Conservation (phyloP, 1,140 invertebrate genomes). For the Ostrea edulis region DNA sequence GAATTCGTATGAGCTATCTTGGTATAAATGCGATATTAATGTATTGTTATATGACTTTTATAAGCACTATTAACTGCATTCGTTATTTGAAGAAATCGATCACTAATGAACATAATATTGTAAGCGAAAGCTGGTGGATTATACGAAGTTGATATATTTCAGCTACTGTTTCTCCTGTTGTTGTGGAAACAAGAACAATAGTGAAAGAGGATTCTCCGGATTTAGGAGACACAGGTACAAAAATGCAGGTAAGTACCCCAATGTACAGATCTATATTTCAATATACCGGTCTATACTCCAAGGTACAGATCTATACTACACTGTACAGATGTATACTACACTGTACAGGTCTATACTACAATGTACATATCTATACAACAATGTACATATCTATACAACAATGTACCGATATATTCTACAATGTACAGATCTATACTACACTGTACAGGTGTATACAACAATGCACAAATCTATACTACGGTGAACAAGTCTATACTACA, state of each 20-base stretch:
- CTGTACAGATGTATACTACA: no score
- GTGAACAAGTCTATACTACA: neutral
- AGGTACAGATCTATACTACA: no score
- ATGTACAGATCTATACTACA: no score
- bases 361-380: neutral
- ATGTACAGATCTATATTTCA: neutral
- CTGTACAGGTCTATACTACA: neutral
- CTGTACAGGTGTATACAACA: no score
- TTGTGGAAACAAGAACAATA: neutral
- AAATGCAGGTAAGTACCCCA: neutral
- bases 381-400: neutral
- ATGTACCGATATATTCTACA: neutral
- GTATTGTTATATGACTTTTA: no score
- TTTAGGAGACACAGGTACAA: neutral
- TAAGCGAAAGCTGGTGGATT: no score
- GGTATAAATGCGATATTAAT: no score
- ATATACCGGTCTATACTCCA: neutral
- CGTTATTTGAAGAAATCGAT: neutral
- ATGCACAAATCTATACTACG: neutral
- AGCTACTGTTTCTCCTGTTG: constrained; percentile 4
- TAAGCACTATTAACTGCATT: no score
- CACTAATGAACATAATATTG: neutral
- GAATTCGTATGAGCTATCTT: no score
- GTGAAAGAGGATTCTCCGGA: neutral
- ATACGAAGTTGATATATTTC: neutral